Percentiles rank a stretch among this genome's conserved stretches.
Conservation (phyloP, 2,797 vertebrate genomes). For the Amblyraja radiata region DNA sequence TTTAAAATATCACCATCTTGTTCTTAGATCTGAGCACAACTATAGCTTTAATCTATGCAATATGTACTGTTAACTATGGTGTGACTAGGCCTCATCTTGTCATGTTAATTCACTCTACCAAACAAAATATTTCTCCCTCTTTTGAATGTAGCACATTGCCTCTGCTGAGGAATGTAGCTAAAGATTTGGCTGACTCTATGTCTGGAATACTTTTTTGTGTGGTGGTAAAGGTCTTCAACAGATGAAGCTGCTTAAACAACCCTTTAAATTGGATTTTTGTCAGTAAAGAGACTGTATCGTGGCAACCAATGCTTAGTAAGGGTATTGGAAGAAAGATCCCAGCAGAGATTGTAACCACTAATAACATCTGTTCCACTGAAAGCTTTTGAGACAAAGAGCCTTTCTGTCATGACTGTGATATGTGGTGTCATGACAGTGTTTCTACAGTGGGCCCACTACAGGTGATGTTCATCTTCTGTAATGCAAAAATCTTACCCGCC, state of each 20-base stretch:
- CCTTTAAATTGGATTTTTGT: constrained; percentile 1
- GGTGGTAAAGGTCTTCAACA: not conserved
- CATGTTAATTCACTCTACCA: not conserved
- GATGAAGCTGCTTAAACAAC: not conserved
- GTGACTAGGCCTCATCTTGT: not conserved
- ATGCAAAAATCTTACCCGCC: not conserved
- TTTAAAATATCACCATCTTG: no score
- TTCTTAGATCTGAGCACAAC: not conserved
- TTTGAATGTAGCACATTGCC: not conserved
- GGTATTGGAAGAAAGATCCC: not conserved
- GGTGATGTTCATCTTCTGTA: not conserved
- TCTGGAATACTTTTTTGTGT: not conserved
- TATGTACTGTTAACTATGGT: not conserved
- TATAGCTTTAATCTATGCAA: not conserved
- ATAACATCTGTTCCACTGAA: not conserved
- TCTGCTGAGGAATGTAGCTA: not conserved
- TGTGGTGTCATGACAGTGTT: not conserved
- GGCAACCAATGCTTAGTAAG: not conserved
- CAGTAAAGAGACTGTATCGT: not conserved
- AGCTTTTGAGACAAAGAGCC: not conserved
- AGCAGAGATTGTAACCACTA: not conserved
- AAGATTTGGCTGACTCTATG: not conserved
- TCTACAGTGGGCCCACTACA: not conserved
- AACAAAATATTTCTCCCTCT: not conserved
- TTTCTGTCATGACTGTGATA: not conserved